Conservation (phyloP, 2,888 invertebrate genomes). For the Corbicula japonica region DNA sequence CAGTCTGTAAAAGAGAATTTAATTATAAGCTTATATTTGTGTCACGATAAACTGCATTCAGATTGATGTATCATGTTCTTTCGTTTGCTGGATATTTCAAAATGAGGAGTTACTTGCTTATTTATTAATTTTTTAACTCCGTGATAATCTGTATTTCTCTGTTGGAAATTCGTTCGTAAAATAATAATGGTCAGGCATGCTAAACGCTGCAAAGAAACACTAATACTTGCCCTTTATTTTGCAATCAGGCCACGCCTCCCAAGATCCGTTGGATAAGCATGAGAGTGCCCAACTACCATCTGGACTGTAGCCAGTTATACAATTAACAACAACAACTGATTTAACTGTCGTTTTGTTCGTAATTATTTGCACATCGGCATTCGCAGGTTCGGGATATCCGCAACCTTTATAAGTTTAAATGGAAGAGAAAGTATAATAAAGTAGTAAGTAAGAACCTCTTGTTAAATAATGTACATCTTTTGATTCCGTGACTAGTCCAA, state of each 20-base stretch:
- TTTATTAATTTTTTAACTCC: too few species aligned
- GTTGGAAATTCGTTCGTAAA: too few species aligned
- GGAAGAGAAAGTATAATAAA: neutral
- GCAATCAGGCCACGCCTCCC: neutral
- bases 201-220: neutral
- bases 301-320: conserved; percentile 1
- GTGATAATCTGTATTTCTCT: too few species aligned
- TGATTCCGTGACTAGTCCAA: too few species aligned
- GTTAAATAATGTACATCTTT: too few species aligned
- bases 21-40: too few species aligned
- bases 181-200: neutral
- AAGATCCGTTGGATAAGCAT: neutral
- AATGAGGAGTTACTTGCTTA: too few species aligned
- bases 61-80: too few species aligned
- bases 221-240: neutral
- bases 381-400: neutral
- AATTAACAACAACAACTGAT: neutral
- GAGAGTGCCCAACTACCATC: neutral
- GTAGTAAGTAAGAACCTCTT: too few species aligned
- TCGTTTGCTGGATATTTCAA: too few species aligned
- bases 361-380: neutral
- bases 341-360: neutral
- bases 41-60: too few species aligned
- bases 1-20: too few species aligned
- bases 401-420: neutral